phyloP scores from a whole-genome alignment of 2,113 vertebrate species.

The Nibea albiflora region DNA sequence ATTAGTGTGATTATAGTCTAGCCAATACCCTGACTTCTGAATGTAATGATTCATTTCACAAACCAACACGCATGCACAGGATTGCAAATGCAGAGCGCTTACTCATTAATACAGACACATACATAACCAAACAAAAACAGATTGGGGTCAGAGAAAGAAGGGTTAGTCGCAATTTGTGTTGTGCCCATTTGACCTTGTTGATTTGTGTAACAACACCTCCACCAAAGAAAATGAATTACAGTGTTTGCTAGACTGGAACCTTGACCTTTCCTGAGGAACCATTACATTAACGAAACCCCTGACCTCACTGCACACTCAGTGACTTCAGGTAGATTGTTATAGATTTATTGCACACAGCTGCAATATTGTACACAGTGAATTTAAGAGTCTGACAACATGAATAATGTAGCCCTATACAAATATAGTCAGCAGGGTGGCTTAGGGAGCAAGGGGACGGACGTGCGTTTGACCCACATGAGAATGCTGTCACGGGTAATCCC shows the following conservation, averaged over 20 bases:
- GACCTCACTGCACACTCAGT: conserved; percentile 33
- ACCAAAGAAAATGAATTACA: conserved; percentile 70
- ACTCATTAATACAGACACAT: not conserved
- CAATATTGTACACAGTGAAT: conserved; percentile 28
- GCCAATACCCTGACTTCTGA: conserved; percentile 21
- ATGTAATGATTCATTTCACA: not conserved
- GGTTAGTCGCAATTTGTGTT: not conserved
- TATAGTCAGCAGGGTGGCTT: not conserved
- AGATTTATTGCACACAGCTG: conserved; percentile 29
- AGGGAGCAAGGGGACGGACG: not conserved
- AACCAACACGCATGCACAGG: not conserved
- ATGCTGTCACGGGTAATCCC: not conserved
- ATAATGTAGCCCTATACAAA: not conserved
- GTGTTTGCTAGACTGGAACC: conserved; percentile 68
- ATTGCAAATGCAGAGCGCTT: not conserved
- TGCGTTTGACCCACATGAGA: not conserved
- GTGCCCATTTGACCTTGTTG: not conserved
- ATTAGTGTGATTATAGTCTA: conserved; percentile 23
- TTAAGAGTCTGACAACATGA: conserved; percentile 11
- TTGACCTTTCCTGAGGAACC: conserved; percentile 67
- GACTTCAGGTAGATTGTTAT: conserved; percentile 27
- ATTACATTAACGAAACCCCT: conserved; percentile 51
- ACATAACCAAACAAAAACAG: not conserved
- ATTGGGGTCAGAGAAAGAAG: not conserved
- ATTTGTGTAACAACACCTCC: conserved; percentile 13